A percentile compares a stretch with the other conserved stretches of the same genome.
Conservation (phyloP, 2,797 vertebrate genomes). For the Etheostoma perlongum region DNA sequence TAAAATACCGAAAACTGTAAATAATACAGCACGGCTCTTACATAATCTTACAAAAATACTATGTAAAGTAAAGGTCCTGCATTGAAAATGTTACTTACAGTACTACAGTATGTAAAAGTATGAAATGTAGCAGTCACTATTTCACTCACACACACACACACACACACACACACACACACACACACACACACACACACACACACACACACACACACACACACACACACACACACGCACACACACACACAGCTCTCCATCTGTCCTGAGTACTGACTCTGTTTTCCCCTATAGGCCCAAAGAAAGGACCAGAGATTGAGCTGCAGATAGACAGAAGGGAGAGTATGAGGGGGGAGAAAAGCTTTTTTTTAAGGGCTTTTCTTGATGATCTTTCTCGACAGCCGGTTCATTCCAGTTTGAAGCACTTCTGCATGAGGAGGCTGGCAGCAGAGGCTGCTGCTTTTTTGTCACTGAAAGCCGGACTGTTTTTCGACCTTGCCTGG, state of each 20-base stretch:
- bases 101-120: too few species aligned
- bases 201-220: slow-evolving; percentile 17
- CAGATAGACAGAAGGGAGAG: slow-evolving; percentile 26
- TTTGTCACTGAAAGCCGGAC: slow-evolving; percentile 29
- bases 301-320: slow-evolving; percentile 38
- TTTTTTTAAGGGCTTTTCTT: slow-evolving; percentile 47
- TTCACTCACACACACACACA: not conserved
- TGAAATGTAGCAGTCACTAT: too few species aligned
- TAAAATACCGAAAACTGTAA: too few species aligned
- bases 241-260: slow-evolving; percentile 32
- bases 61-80: too few species aligned
- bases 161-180: not conserved
- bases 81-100: too few species aligned
- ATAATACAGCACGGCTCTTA: too few species aligned
- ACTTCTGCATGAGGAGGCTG: slow-evolving; percentile 38
- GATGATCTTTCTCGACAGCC: slow-evolving; percentile 37
- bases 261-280: slow-evolving; percentile 26
- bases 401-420: slow-evolving; percentile 57
- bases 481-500: slow-evolving; percentile 59
- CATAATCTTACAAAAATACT: too few species aligned
- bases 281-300: slow-evolving; percentile 47
- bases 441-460: slow-evolving; percentile 41
- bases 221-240: slow-evolving; percentile 1
- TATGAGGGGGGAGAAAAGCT: not conserved
- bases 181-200: not conserved